Percentiles rank a stretch among this genome's conserved stretches.
These are phyloP conservation scores for Luperina testacea DNA, from an alignment of 2,888 invertebrate genomes.

Conservation along the genomic window DNA sequence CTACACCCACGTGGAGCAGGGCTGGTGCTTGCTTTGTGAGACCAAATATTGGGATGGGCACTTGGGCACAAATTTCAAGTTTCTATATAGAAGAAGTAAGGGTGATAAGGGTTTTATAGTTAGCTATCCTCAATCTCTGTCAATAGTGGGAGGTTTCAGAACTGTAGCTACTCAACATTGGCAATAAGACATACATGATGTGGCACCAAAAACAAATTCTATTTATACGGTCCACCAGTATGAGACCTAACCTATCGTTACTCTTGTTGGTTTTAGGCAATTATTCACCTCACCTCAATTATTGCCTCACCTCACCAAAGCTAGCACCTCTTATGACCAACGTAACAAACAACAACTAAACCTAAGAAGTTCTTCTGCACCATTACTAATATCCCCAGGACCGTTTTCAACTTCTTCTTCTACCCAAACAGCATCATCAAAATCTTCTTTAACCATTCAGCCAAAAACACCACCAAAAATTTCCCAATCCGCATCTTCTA, in stretches of 20 bases:
- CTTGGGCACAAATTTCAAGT: neutral
- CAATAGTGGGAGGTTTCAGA: neutral
- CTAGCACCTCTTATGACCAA: neutral
- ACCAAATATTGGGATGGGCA: neutral
- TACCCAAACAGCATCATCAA: neutral
- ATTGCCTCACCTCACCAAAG: neutral
- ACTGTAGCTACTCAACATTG: neutral
- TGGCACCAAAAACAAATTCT: neutral
- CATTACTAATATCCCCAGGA: neutral
- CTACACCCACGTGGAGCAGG: conserved; percentile 47
- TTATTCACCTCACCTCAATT: neutral
- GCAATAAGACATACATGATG: neutral
- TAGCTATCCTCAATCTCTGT: neutral
- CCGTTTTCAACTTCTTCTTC: no score
- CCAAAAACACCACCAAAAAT: conserved; percentile 6
- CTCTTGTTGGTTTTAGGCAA: neutral
- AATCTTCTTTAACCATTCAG: neutral
- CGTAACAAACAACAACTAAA: neutral
- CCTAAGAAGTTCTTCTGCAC: neutral
- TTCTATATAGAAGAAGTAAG: neutral
- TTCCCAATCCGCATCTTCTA: conserved; percentile 20
- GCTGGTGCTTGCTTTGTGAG: conserved; percentile 34
- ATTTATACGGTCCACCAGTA: neutral
- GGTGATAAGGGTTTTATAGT: no score
- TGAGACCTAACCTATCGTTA: neutral